Conservation (phyloP, 2,113 vertebrate species). For the Chitala chitala region DNA sequence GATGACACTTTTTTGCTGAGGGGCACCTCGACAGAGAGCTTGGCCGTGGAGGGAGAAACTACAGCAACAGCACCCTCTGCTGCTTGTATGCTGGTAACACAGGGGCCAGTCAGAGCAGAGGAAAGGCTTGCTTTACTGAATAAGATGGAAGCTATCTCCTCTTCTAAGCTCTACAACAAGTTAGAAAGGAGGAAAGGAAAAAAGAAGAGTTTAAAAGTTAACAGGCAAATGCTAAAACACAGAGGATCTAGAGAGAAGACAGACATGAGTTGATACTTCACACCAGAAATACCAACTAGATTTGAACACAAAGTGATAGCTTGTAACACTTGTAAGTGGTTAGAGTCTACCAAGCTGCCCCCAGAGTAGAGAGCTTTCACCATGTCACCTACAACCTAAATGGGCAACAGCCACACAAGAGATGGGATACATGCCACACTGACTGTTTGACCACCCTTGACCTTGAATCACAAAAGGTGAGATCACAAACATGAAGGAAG, state of each 20-base stretch:
- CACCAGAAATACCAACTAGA: neutral
- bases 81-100: slow-evolving; percentile 59
- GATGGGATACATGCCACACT: too few species aligned
- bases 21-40: slow-evolving; percentile 68
- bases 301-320: too few species aligned
- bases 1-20: slow-evolving; percentile 16
- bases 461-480: too few species aligned
- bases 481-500: too few species aligned
- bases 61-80: slow-evolving; percentile 72
- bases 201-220: neutral
- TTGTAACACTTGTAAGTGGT: too few species aligned
- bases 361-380: too few species aligned
- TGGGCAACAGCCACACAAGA: too few species aligned
- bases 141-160: slow-evolving; percentile 83
- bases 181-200: slow-evolving; percentile 46
- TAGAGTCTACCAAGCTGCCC: too few species aligned
- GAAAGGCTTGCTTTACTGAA: slow-evolving; percentile 73
- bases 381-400: too few species aligned
- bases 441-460: too few species aligned
- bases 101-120: slow-evolving; percentile 50
- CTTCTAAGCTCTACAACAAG: slow-evolving; percentile 81
- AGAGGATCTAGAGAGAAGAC: neutral
- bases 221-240: neutral
- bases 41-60: slow-evolving; percentile 46
- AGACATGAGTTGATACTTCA: neutral